These are phyloP conservation scores for Novumbra hubbsi DNA, from an alignment of 2,797 vertebrate species.

Conservation along the genomic window DNA sequence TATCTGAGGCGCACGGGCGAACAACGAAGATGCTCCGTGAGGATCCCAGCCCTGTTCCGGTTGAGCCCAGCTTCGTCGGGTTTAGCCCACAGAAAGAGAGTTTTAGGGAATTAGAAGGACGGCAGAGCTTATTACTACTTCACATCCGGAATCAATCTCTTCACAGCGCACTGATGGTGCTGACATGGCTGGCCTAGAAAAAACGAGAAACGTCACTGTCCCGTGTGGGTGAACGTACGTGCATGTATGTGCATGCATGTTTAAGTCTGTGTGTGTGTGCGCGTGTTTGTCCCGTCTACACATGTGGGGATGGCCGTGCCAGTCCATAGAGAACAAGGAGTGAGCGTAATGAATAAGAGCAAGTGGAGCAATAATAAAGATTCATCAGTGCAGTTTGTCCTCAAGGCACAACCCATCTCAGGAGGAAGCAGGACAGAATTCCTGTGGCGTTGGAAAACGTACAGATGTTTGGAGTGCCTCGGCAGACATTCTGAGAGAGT, in stretches of 20 bases:
- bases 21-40: slow-evolving; percentile 13
- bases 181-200: slow-evolving; percentile 33
- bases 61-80: slow-evolving; percentile 50
- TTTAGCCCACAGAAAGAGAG: slow-evolving; percentile 50
- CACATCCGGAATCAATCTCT: slow-evolving; percentile 48
- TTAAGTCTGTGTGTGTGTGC: neutral
- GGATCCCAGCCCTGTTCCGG: neutral
- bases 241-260: neutral
- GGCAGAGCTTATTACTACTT: slow-evolving; percentile 39
- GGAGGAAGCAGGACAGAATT: slow-evolving; percentile 49
- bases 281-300: slow-evolving; percentile 19
- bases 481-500: slow-evolving; percentile 24
- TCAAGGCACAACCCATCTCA: slow-evolving; percentile 58
- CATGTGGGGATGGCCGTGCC: slow-evolving; percentile 43
- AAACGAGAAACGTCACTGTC: neutral
- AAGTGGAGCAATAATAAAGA: slow-evolving; percentile 58
- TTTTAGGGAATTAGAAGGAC: slow-evolving; percentile 55
- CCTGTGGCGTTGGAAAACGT: slow-evolving; percentile 56
- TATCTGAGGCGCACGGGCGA: neutral
- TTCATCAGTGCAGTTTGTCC: slow-evolving; percentile 67
- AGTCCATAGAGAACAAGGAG: slow-evolving; percentile 29
- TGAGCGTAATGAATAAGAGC: slow-evolving; percentile 39
- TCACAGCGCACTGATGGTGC: slow-evolving; percentile 42
- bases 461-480: slow-evolving; percentile 59
- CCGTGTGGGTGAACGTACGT: neutral